Conservation (phyloP, 2,797 vertebrate genomes). For the Pangasius sanitwongsei region DNA sequence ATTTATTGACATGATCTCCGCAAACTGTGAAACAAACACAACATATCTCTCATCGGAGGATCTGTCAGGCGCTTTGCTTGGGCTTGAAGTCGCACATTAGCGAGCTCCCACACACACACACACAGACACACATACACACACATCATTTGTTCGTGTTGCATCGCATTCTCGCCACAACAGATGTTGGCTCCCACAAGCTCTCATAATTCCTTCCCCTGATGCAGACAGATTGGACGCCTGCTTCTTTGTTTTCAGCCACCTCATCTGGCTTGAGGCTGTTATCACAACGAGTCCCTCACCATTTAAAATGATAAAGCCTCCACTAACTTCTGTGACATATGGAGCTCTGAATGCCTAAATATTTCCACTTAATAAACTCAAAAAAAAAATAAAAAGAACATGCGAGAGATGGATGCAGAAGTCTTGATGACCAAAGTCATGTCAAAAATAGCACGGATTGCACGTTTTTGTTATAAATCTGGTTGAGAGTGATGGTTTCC, state of each 20-base stretch:
- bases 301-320: constrained; percentile 53
- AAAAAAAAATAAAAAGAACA: too few relatives aligned
- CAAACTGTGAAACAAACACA: constrained; percentile 71
- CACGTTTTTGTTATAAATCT: not conserved
- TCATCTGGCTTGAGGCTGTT: constrained; percentile 54
- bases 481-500: constrained; percentile 12
- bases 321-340: constrained; percentile 47
- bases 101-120: constrained; percentile 53
- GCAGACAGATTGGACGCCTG: constrained; percentile 58
- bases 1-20: constrained; percentile 67
- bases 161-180: constrained; percentile 61
- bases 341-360: constrained; percentile 40
- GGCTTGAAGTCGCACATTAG: constrained; percentile 64
- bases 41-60: constrained; percentile 61
- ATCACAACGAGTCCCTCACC: constrained; percentile 52
- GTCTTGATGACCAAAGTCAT: constrained; percentile 14
- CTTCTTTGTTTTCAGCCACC: constrained; percentile 57
- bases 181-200: constrained; percentile 65
- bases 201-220: constrained; percentile 59
- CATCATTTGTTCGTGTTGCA: constrained; percentile 61
- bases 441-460: not conserved
- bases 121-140: constrained; percentile 31
- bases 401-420: constrained; percentile 3
- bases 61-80: constrained; percentile 60
- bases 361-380: constrained; percentile 37